phyloP scores from a whole-genome alignment of 2,797 vertebrate species.

The Eidolon dupreanum region DNA sequence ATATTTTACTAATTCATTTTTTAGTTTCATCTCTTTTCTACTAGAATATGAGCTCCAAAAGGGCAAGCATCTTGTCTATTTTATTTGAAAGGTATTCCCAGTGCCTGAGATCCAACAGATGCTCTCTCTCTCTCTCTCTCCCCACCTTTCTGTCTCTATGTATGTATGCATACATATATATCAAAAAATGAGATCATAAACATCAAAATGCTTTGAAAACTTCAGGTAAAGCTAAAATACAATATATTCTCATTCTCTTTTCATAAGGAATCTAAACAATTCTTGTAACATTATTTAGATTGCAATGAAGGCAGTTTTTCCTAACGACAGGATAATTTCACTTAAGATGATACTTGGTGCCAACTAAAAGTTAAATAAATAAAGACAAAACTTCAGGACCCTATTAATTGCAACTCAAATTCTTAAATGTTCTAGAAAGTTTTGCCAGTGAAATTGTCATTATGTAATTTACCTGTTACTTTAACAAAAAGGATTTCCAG shows the following conservation, averaged over 20 bases:
- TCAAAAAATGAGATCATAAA: background rate
- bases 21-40: background rate
- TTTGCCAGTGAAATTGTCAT: conserved; percentile 3
- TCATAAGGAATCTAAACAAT: background rate
- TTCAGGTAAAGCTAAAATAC: conserved; percentile 28
- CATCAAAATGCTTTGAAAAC: background rate
- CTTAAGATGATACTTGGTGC: background rate
- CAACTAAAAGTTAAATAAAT: conserved; percentile 28
- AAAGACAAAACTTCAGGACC: conserved; percentile 5
- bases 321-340: background rate
- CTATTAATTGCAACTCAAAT: background rate
- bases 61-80: background rate
- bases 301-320: background rate
- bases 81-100: background rate
- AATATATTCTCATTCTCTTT: background rate
- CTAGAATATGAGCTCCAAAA: background rate
- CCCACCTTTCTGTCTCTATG: background rate
- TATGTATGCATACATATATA: background rate
- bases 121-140: background rate
- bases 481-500: conserved; percentile 16
- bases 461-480: background rate
- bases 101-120: background rate
- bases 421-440: background rate
- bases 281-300: background rate
- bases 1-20: background rate